Evolutionary conservation across 2,797 vertebrate genomes (phyloP).

Genomic region (Hyperoplus immaculatus): DNA sequence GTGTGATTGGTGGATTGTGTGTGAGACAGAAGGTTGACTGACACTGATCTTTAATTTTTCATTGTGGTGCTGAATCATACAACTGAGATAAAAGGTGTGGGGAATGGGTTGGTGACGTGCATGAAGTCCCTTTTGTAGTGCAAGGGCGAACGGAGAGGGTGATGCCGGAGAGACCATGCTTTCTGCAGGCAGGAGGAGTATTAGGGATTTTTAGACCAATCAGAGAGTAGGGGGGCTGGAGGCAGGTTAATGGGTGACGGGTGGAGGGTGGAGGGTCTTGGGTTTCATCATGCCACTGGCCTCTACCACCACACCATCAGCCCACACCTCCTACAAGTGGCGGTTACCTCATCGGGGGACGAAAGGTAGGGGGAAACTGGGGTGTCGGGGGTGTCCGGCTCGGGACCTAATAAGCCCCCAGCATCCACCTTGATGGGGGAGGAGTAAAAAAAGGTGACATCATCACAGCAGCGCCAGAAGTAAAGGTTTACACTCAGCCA

Average conservation of each 20-base stretch:
- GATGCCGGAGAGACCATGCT: conserved; percentile 62
- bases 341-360: conserved; percentile 86
- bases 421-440: conserved; percentile 84
- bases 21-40: conserved; percentile 7
- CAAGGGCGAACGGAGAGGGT: conserved; percentile 32
- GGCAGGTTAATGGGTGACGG: neutral
- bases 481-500: conserved; percentile 52
- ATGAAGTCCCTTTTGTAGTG: conserved; percentile 7
- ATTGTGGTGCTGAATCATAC: conserved; percentile 60
- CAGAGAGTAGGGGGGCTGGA: conserved; percentile 22
- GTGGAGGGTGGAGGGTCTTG: conserved; percentile 24
- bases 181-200: conserved; percentile 45
- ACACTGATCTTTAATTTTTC: conserved; percentile 11
- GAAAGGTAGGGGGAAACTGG: conserved; percentile 79
- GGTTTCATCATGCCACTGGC: conserved; percentile 49
- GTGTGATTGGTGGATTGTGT: conserved; percentile 13
- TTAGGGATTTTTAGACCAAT: conserved; percentile 51
- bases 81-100: conserved; percentile 18
- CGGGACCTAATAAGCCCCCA: conserved; percentile 76
- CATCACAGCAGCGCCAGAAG: conserved; percentile 70
- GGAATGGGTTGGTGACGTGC: conserved; percentile 46
- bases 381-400: conserved; percentile 85
- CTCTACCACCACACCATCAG: neutral
- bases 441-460: conserved; percentile 77
- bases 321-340: conserved; percentile 41